phyloP scores from a whole-genome alignment of 2,797 vertebrate genomes.

The Rhabdomys pumilio region DNA sequence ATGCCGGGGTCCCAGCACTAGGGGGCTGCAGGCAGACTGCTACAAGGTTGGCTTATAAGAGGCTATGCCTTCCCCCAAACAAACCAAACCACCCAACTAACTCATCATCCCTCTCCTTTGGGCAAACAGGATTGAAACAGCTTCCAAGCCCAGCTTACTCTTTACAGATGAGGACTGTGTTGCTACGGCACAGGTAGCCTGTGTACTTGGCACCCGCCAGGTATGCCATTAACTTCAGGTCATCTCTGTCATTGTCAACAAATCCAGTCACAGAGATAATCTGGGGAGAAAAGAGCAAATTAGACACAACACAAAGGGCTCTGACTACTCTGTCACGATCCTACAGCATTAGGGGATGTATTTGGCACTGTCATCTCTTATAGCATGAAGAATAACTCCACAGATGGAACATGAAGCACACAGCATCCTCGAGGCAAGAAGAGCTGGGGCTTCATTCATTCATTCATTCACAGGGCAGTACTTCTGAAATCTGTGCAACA shows the following conservation, averaged over 20 bases:
- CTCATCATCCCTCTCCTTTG: neutral
- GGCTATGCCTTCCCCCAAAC: neutral
- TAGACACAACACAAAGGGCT: accelerated
- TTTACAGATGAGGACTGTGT: slow-evolving; percentile 98
- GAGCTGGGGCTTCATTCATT: neutral
- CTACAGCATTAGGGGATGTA: no score
- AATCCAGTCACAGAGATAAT: slow-evolving; percentile 99
- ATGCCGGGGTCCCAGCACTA: neutral
- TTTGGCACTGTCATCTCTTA: accelerated
- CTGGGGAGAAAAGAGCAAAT: slow-evolving; percentile 85
- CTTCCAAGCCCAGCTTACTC: slow-evolving; percentile 91
- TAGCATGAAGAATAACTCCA: neutral
- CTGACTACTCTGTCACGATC: accelerated
- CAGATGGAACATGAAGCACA: neutral
- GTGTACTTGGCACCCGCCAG: slow-evolving; percentile 97
- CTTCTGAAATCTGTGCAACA: accelerated
- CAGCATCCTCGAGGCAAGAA: neutral
- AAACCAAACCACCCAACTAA: neutral
- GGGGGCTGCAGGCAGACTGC: neutral
- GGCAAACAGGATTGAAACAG: neutral
- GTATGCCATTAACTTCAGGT: slow-evolving; percentile 98
- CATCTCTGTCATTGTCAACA: slow-evolving; percentile 96
- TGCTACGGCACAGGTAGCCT: slow-evolving; percentile 97
- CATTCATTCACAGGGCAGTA: neutral
- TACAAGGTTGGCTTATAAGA: neutral